Base-by-base conservation (phyloP, 2,888 invertebrate genomes). In the Drosophila antonietae region DNA sequence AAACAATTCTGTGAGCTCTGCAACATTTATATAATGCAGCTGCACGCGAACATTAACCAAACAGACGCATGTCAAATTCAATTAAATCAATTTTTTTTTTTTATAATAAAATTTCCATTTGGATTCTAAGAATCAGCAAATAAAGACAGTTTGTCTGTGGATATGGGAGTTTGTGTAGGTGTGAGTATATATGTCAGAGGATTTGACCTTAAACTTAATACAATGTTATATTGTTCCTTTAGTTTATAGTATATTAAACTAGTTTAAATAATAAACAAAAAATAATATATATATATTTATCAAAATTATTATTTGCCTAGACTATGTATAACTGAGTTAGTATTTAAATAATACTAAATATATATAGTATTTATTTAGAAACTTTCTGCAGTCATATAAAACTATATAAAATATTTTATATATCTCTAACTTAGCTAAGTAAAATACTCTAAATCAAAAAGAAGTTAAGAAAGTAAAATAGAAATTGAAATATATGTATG, bases 171-270 rank as follows among this genome's bases (percentile, higher is more conserved):
- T 57, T 39, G 33, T 47, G 23, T 6, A 41, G 37, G 43, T 33
- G 37, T 12, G n/a, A 64, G 61, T 65, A 37, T 15, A 15, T 15
- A 37, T 37, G 60, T 44, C 65, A 23, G 28, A 46, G 59, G 46
- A 68, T 66, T 60, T 78, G 83, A 80, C 89, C 87, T 90, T 88
- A 81, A 90, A 85, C 85, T 81, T 88, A 76, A 73, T 75, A 70
- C 77, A 73, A 67, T 75, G 63, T 33, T 53, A 68, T 58, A 72
- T 74, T 58, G 65, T 62, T 60, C 60, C 18, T 43, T 18, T 7
- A 18, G 31, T 59, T n/a, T 28, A 31, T 39, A 28, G 35, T 46
- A n/a, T 10, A 35, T 41, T 20, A 28, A n/a, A n/a, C 52, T 68
- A 44, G 28, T 20, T 35, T 58, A 39, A 10, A 20, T 31, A 18